Evolutionary conservation across 2,797 vertebrate species (phyloP), one percentile per base, ranked within the genome.

Genomic region (Lithobates pipiens): DNA sequence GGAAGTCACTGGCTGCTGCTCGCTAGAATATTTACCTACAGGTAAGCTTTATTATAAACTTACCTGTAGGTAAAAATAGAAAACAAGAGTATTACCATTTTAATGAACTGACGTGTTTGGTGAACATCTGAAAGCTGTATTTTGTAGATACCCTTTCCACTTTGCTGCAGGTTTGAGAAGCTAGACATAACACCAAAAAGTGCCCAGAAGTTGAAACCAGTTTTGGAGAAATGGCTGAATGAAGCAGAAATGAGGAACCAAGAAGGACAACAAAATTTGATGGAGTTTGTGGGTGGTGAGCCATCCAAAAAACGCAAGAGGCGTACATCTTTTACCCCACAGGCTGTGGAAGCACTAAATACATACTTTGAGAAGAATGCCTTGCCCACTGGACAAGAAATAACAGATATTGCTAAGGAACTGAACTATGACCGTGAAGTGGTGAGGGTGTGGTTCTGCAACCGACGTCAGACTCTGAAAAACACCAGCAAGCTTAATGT

Each of bases 401-500:
- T 99, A 89, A 99, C 98, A 0, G 97, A 99, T 88, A 99, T 99
- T 0, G 97, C 98, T 2, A 95, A 97, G 91, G 97, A 99, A 95
- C 96, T 99, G 70, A 99, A 98, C 94, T 99, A 99, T 23, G 98
- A 99, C 93, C 93, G 98, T 0, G 98, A 99, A 89, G 98, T 99
- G 0, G 98, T 99, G 13, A 93, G 98, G 2, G 97, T 99, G 1
- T 99, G 98, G 98, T 99, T 99, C 94, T 99, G 98, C 94, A 99
- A 99, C 89, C 95, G 97, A 85, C 95, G 98, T 77, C 98, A 99
- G 95, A 99, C 98, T 0, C 95, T 99, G 85, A 99, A 99, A 89
- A 99, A 99, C 95, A 99, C 98, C 32, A 99, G 97, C 93, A 99
- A 99, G 92, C 97, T 99, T 89, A 99, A 99, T 0, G 95, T 98